Percentiles rank a stretch among this genome's conserved stretches.
These are phyloP conservation scores for Zosterops lateralis DNA, from an alignment of 2,113 vertebrate species.

Conservation along the genomic window DNA sequence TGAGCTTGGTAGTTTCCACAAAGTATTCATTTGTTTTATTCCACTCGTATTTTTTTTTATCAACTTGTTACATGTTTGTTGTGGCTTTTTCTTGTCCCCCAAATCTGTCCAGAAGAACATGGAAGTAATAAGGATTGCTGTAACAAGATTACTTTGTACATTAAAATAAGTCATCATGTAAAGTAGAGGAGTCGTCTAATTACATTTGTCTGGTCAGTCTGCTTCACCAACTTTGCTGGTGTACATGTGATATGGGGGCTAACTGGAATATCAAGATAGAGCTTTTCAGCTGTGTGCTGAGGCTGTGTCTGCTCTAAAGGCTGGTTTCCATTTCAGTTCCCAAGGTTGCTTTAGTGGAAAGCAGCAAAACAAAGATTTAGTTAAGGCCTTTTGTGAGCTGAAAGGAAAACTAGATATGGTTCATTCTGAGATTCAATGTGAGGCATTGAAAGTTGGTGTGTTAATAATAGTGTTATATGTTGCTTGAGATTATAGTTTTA, in stretches of 20 bases:
- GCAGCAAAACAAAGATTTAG: background rate
- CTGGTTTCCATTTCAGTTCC: background rate
- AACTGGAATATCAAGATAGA: background rate
- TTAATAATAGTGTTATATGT: background rate
- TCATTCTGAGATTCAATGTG: rapidly evolving
- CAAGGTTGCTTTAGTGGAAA: background rate
- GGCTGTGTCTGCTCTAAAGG: background rate
- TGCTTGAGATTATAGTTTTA: background rate
- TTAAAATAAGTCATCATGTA: background rate
- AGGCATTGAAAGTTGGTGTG: background rate
- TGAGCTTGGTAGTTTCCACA: background rate
- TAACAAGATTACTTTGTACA: background rate
- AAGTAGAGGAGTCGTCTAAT: background rate
- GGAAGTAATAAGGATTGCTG: background rate
- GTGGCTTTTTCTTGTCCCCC: background rate
- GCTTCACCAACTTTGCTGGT: background rate
- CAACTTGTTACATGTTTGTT: background rate
- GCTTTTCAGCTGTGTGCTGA: background rate
- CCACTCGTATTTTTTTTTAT: background rate
- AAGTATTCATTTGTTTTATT: background rate
- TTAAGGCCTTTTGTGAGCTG: background rate
- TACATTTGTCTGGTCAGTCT: background rate
- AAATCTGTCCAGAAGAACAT: background rate
- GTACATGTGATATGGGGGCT: background rate
- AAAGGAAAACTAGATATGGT: background rate